Percentiles rank a stretch among this genome's conserved stretches.
Conservation (phyloP, 2,113 vertebrate species). For the Prolemur simus region DNA sequence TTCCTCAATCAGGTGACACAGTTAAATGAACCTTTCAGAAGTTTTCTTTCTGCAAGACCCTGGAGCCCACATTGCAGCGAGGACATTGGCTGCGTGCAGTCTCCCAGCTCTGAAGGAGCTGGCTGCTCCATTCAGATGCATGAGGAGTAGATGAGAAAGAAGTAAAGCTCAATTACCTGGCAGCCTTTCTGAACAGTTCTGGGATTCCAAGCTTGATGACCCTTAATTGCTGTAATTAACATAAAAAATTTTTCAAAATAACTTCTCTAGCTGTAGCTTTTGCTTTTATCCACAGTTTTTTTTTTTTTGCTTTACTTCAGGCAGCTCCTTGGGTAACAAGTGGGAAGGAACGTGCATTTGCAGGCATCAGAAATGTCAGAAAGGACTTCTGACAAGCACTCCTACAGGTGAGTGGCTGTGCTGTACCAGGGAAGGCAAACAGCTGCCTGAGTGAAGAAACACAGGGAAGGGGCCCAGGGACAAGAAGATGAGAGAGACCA, state of each 20-base stretch:
- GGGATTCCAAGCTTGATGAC: not conserved
- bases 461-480: not conserved
- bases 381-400: not conserved
- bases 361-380: not conserved
- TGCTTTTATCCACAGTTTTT: not conserved
- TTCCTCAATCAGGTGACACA: not conserved
- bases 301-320: not conserved
- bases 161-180: fast-evolving
- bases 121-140: too few species aligned
- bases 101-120: not conserved
- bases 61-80: not conserved
- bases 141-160: fast-evolving
- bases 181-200: not conserved
- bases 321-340: not conserved
- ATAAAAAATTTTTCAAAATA: not conserved
- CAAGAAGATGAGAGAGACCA: too few species aligned
- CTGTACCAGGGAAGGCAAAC: not conserved
- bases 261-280: not conserved
- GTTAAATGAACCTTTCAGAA: not conserved
- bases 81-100: fast-evolving
- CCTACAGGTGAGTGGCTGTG: not conserved
- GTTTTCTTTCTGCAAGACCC: not conserved
- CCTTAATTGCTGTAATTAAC: not conserved
- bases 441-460: not conserved
- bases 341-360: not conserved